These are phyloP conservation scores for Falcunculus frontatus DNA, from an alignment of 2,113 vertebrate species.

Conservation along the genomic window DNA sequence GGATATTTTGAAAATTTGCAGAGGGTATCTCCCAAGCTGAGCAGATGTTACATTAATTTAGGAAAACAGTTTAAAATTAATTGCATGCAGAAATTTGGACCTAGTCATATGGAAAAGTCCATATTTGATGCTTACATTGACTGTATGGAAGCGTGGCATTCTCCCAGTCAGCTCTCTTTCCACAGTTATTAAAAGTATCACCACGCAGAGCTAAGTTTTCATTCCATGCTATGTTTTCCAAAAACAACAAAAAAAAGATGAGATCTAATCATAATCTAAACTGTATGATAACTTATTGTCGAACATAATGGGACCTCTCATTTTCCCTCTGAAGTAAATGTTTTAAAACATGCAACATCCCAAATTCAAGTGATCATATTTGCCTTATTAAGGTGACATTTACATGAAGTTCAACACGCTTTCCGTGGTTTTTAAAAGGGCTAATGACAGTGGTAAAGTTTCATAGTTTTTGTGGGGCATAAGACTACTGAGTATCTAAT, in stretches of 20 bases:
- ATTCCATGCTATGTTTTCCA: neutral
- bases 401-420: neutral
- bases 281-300: neutral
- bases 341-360: neutral
- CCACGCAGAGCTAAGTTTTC: neutral
- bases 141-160: neutral
- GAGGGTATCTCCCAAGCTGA: neutral
- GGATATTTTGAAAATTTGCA: neutral
- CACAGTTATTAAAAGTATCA: neutral
- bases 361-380: neutral
- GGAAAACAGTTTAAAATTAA: neutral
- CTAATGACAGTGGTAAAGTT: neutral
- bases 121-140: neutral
- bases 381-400: neutral
- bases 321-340: neutral
- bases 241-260: neutral
- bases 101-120: neutral
- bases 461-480: neutral
- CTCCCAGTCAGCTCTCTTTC: neutral
- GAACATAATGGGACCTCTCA: neutral
- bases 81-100: neutral
- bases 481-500: neutral
- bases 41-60: neutral
- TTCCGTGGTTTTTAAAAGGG: neutral
- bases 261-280: neutral